Conservation (phyloP, 2,888 invertebrate genomes). For the Priocnemis perturbator region DNA sequence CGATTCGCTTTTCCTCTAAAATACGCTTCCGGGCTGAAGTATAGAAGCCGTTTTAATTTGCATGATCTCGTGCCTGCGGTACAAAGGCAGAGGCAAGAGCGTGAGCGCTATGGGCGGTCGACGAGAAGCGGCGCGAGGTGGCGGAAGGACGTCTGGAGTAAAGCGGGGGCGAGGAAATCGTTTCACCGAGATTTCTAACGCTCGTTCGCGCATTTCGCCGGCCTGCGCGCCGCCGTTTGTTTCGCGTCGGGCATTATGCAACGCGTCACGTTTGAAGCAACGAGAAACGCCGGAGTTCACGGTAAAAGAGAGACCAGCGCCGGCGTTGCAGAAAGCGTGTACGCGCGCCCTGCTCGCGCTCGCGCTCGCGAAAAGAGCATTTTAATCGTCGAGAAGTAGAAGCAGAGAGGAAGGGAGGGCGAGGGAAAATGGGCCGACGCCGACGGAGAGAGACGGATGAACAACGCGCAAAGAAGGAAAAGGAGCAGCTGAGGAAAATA, state of each 20-base stretch:
- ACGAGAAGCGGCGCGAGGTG: neutral
- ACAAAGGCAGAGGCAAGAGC: neutral
- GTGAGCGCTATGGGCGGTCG: neutral
- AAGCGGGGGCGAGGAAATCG: neutral
- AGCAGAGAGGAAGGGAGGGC: slow-evolving; percentile 12
- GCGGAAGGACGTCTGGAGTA: neutral
- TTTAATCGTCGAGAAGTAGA: slow-evolving; percentile 41
- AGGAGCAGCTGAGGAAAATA: slow-evolving; percentile 65
- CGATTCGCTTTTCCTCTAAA: too few relatives aligned
- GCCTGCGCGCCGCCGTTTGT: slow-evolving; percentile 5
- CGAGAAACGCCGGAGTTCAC: slow-evolving; percentile 18
- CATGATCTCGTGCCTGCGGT: too few relatives aligned
- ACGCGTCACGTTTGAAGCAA: slow-evolving; percentile 34
- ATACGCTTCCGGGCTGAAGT: too few relatives aligned
- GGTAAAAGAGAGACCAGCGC: neutral
- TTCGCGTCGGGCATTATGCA: slow-evolving; percentile 27
- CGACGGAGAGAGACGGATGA: slow-evolving; percentile 7
- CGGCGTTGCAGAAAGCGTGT: slow-evolving; percentile 21
- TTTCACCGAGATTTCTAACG: neutral
- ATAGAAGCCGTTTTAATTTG: too few relatives aligned
- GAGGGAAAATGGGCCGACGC: neutral
- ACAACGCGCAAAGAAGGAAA: slow-evolving; percentile 32
- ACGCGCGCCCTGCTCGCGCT: slow-evolving; percentile 10
- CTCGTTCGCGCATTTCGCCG: slow-evolving; percentile 15
- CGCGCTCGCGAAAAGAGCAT: slow-evolving; percentile 39